Percentiles rank a stretch among this genome's conserved stretches.
These are phyloP conservation scores for Carposina sasakii DNA, from an alignment of 1,140 invertebrate genomes.

Conservation along the genomic window DNA sequence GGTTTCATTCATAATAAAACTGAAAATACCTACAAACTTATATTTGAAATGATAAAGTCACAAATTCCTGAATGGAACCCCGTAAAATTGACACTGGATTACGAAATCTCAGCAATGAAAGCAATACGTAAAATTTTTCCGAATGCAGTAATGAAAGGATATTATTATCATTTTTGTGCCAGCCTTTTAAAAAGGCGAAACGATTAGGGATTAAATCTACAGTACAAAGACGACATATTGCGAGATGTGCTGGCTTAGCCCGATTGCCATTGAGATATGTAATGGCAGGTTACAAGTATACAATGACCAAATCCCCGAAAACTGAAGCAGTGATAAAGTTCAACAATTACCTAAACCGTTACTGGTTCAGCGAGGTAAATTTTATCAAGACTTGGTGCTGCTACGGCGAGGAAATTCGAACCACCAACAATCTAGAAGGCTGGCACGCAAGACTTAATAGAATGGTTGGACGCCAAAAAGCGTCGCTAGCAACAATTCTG, in stretches of 20 bases:
- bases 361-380: conserved; percentile 3
- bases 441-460: conserved; percentile 7
- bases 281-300: conserved; percentile 4
- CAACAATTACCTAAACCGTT: conserved; percentile 4
- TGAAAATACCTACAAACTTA: conserved; percentile 4
- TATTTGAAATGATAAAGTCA: conserved; percentile 1
- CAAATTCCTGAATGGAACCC: conserved; percentile 7
- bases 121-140: not conserved
- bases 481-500: conserved; percentile 4
- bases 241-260: conserved; percentile 4
- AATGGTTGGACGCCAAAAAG: conserved; percentile 6
- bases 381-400: conserved; percentile 3
- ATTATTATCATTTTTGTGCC: conserved; percentile 3
- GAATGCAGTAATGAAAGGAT: not conserved
- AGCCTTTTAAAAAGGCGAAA: conserved; percentile 4
- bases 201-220: conserved; percentile 3
- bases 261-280: conserved; percentile 4
- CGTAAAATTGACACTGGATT: conserved; percentile 6
- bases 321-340: conserved; percentile 4
- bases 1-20: conserved; percentile 4
- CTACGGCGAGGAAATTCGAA: conserved; percentile 7
- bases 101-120: conserved; percentile 7
- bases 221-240: conserved; percentile 3
- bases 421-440: conserved; percentile 8
- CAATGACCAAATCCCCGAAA: conserved; percentile 4